Conservation (phyloP, 2,888 invertebrate genomes). For the Willowsia nigromaculata region DNA sequence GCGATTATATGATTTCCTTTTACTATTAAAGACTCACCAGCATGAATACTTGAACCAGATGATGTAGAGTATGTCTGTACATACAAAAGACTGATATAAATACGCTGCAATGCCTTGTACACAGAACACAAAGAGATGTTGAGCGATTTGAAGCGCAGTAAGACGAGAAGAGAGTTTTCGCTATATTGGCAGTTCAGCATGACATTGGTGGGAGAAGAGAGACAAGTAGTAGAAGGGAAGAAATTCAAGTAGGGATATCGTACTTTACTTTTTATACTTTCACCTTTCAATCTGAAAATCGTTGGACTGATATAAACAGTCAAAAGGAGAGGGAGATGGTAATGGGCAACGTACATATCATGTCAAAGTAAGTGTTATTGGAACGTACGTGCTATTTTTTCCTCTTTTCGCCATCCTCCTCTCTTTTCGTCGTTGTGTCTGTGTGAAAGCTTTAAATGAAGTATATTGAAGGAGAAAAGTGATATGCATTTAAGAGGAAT, state of each 20-base stretch:
- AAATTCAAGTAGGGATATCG: slow-evolving; percentile 22
- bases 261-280: slow-evolving; percentile 43
- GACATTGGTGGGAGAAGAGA: slow-evolving; percentile 4
- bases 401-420: slow-evolving; percentile 12
- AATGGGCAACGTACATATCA: slow-evolving; percentile 53
- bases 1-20: neutral
- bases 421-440: neutral
- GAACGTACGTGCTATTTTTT: slow-evolving; percentile 60
- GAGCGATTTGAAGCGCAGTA: neutral
- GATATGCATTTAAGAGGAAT: slow-evolving; percentile 31
- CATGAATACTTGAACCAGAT: neutral
- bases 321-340: slow-evolving; percentile 25
- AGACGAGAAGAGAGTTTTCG: neutral
- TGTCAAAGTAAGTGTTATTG: slow-evolving; percentile 62
- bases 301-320: slow-evolving; percentile 36
- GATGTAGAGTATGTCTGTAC: too few species aligned
- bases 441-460: slow-evolving; percentile 30
- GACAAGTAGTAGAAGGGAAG: neutral
- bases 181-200: neutral
- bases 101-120: neutral
- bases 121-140: neutral
- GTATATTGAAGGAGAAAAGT: slow-evolving; percentile 37
- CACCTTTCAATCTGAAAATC: slow-evolving; percentile 60
- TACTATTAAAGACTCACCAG: neutral
- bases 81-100: too few species aligned